These are phyloP conservation scores for Leptobrachium leishanense DNA, from an alignment of 2,113 vertebrate species.

Conservation along the genomic window DNA sequence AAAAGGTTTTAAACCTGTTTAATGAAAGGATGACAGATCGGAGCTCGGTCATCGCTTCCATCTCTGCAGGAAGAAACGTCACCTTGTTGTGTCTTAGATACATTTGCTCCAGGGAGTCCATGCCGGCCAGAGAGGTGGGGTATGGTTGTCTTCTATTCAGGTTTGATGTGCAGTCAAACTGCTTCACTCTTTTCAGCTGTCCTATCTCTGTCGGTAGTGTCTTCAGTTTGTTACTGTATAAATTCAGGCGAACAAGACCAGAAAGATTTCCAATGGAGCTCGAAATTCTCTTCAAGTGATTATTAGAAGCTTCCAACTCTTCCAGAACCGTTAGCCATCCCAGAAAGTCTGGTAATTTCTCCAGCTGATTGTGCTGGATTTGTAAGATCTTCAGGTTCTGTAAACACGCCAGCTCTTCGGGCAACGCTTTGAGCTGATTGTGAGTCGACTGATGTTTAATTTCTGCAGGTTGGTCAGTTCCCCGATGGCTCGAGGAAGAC, in stretches of 20 bases:
- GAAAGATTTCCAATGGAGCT: conserved; percentile 71
- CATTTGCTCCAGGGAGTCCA: conserved; percentile 86
- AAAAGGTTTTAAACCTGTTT: conserved; percentile 89
- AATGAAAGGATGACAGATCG: conserved; percentile 81
- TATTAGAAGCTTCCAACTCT: conserved; percentile 90
- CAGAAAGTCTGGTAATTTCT: conserved; percentile 74
- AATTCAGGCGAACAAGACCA: conserved; percentile 74
- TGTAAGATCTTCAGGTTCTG: conserved; percentile 76
- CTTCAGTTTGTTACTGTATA: conserved; percentile 81
- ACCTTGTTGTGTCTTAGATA: conserved; percentile 89
- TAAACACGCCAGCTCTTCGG: conserved; percentile 74
- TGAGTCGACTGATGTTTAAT: conserved; percentile 85
- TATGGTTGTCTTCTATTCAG: conserved; percentile 78
- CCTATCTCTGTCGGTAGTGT: conserved; percentile 79
- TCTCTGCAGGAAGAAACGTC: conserved; percentile 75
- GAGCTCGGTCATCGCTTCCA: conserved; percentile 76
- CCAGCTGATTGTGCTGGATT: conserved; percentile 84
- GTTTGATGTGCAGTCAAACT: conserved; percentile 91
- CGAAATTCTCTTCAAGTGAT: conserved; percentile 75
- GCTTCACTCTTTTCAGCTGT: conserved; percentile 81
- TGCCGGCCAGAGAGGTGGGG: conserved; percentile 74
- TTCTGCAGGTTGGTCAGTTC: conserved; percentile 87
- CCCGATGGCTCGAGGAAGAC: conserved; percentile 79
- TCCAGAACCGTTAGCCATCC: conserved; percentile 78
- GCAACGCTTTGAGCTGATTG: conserved; percentile 82